Evolutionary conservation across 2,888 invertebrate genomes (phyloP).

Genomic region (Drosophila mimetica): DNA sequence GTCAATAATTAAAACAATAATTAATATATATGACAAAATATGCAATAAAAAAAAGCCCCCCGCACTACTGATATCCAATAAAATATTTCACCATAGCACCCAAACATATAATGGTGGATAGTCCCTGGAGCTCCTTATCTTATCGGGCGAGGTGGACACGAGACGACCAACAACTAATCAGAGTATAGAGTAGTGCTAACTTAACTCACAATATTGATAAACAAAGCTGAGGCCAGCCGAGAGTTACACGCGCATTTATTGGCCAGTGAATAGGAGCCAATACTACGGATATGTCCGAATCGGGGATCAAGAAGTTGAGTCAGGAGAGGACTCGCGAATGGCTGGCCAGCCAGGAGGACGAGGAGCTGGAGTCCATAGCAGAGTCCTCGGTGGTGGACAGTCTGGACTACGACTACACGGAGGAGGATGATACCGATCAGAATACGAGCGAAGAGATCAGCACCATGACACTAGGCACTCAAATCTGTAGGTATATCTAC

Average conservation of each 20-base stretch:
- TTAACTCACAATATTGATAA: slow-evolving; percentile 57
- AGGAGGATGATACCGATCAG: slow-evolving; percentile 51
- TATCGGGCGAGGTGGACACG: slow-evolving; percentile 45
- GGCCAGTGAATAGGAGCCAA: background rate
- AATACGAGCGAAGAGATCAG: slow-evolving; percentile 56
- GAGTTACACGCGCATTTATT: slow-evolving; percentile 30
- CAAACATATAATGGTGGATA: slow-evolving; percentile 21
- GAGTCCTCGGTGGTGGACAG: slow-evolving; percentile 78
- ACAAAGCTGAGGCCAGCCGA: slow-evolving; percentile 30
- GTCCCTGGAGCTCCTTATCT: slow-evolving; percentile 49
- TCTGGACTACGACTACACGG: slow-evolving; percentile 64
- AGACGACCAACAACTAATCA: slow-evolving; percentile 41
- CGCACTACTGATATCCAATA: background rate
- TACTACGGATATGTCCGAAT: slow-evolving; percentile 12
- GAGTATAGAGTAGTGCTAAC: slow-evolving; percentile 19
- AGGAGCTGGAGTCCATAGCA: slow-evolving; percentile 68
- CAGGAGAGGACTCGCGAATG: slow-evolving; percentile 64
- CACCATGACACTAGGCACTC: slow-evolving; percentile 64
- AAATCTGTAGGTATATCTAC: slow-evolving; percentile 39
- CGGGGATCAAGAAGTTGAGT: slow-evolving; percentile 25
- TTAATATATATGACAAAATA: slow-evolving; percentile 2
- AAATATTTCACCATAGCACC: slow-evolving; percentile 2
- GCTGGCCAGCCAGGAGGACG: slow-evolving; percentile 53
- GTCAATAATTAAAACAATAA: background rate
- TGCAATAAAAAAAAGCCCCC: slow-evolving; percentile 3